phyloP scores from a whole-genome alignment of 2,113 vertebrate species.

The Vanacampus margaritifer region DNA sequence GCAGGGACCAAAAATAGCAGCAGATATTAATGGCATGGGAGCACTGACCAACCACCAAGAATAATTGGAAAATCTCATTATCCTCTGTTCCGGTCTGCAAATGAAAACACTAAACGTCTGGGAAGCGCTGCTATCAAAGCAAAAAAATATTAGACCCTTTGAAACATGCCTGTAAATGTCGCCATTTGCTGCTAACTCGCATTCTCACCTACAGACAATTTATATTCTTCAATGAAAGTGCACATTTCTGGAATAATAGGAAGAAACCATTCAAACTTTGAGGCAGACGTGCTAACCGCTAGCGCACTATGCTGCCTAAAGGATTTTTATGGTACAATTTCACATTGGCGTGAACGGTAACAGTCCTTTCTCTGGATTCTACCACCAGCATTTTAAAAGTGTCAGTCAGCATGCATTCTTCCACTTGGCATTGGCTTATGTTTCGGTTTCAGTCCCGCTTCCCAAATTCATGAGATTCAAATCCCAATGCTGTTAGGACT shows the following conservation, averaged over 20 bases:
- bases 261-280: too few species aligned
- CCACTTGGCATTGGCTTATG: too few species aligned
- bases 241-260: too few species aligned
- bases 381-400: neutral
- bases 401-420: neutral
- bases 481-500: too few species aligned
- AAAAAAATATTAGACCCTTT: neutral
- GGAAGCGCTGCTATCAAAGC: neutral
- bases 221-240: too few species aligned
- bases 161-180: neutral
- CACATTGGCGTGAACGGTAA: too few species aligned
- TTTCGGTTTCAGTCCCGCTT: too few species aligned
- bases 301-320: too few species aligned
- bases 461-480: too few species aligned
- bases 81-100: constrained; percentile 1
- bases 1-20: constrained; percentile 25
- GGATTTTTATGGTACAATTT: too few species aligned
- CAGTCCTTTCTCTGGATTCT: neutral
- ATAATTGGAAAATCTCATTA: neutral
- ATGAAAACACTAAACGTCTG: neutral
- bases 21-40: constrained; percentile 26
- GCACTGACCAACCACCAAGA: constrained; percentile 2
- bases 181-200: neutral
- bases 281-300: too few species aligned
- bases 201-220: too few species aligned